Base-by-base conservation (phyloP, 2,113 vertebrate genomes). In the Phasianus colchicus region DNA sequence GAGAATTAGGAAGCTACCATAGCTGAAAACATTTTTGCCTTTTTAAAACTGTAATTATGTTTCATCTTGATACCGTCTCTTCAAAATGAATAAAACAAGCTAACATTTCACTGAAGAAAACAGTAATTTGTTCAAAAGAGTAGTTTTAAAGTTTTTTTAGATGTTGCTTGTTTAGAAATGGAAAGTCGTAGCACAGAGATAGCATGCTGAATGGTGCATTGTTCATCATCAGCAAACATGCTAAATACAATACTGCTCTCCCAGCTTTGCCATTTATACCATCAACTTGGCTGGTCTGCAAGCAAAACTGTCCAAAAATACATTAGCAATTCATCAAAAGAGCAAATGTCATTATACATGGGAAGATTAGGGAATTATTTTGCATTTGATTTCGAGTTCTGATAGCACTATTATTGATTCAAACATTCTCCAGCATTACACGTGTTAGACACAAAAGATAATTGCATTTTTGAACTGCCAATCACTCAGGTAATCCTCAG, bases 381-480 rank as follows among this genome's bases (percentile, higher is more conserved):
- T 97, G 97, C 98, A 98, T 99, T 98, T 98, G 97, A 98, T 98
- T 98, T 98, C 97, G 97, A 97, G 97, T 97, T 97, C 97, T 98
- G 98, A 98, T 98, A 98, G 96, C 96, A 92, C 96, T 98, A 97
- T 92, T 98, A 98, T 98, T 97, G 98, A 99, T 98, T 98, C 96
- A 95, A 94, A 96, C 98, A 98, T 97, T 97, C 95, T 97, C 92
- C 34, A 83, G 92, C 94, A 97, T 90, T 83, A 96, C 71, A 93
- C 60, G 55, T 65, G 50, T 95, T 95, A 98, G 97, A 98, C 97
- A 98, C 95, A 98, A 98, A 98, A 98, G 95, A 98, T 97, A 95
- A 95, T 16, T 96, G 92, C 94, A 94, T 97, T 98, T 98, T 97
- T 97, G 93, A 98, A 95, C 97, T 98, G 98, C 97, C 98, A 98